phyloP scores from a whole-genome alignment of 2,888 invertebrate species.

The Hirtodrosophila alboralis region DNA sequence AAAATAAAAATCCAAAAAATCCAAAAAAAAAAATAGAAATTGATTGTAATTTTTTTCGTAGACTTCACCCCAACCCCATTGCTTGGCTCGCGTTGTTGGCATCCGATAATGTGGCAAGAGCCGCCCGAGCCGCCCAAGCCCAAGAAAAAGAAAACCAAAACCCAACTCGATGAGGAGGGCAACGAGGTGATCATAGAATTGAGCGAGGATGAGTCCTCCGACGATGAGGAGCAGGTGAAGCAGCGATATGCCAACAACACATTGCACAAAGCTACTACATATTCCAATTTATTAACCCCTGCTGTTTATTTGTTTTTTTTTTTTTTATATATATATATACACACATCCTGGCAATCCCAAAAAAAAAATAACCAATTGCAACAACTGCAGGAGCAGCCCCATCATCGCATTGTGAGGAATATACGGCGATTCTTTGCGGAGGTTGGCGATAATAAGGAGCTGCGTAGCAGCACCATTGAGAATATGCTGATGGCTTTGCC shows the following conservation, averaged over 20 bases:
- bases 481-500: slow-evolving; percentile 84
- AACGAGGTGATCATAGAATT: slow-evolving; percentile 83
- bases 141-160: slow-evolving; percentile 84
- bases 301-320: slow-evolving; percentile 16
- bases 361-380: too few species aligned
- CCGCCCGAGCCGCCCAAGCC: slow-evolving; percentile 84
- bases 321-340: too few species aligned
- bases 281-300: slow-evolving; percentile 36
- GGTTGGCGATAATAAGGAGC: slow-evolving; percentile 82
- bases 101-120: slow-evolving; percentile 87
- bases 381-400: slow-evolving; percentile 86
- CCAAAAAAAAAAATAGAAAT: too few species aligned
- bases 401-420: slow-evolving; percentile 87
- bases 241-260: slow-evolving; percentile 16
- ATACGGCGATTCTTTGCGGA: slow-evolving; percentile 85
- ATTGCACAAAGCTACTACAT: slow-evolving; percentile 19
- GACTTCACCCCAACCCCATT: slow-evolving; percentile 85
- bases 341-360: too few species aligned
- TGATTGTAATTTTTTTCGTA: slow-evolving; percentile 81
- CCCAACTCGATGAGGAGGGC: slow-evolving; percentile 82
- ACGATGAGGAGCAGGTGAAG: slow-evolving; percentile 81
- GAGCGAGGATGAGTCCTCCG: slow-evolving; percentile 83
- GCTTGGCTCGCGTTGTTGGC: slow-evolving; percentile 87
- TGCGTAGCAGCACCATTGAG: slow-evolving; percentile 82
- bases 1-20: too few species aligned